Evolutionary conservation across 2,113 vertebrate genomes (phyloP).

Genomic region (Patagioenas fasciata): DNA sequence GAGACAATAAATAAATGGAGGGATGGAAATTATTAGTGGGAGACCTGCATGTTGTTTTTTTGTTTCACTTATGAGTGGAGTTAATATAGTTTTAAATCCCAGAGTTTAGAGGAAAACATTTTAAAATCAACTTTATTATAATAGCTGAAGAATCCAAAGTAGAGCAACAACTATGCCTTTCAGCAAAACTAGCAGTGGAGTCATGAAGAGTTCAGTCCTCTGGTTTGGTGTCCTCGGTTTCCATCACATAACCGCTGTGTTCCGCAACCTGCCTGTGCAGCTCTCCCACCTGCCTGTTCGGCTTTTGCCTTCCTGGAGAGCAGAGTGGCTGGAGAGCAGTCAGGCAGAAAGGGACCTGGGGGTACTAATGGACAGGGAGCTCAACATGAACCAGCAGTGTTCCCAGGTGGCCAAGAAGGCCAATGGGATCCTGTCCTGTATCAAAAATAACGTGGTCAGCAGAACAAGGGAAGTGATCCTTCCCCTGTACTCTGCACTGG

Average conservation of each 20-base stretch:
- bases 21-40: slow-evolving; percentile 27
- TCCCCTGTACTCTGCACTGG: too few species aligned
- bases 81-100: not conserved
- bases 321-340: too few species aligned
- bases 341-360: too few species aligned
- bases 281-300: not conserved
- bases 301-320: not conserved
- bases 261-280: not conserved
- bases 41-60: not conserved
- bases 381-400: too few species aligned
- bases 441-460: too few species aligned
- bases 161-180: not conserved
- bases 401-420: too few species aligned
- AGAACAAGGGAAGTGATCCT: too few species aligned
- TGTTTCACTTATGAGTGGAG: not conserved
- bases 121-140: not conserved
- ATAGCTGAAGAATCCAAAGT: not conserved
- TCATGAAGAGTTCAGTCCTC: not conserved
- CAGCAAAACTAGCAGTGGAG: not conserved
- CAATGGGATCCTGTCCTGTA: too few species aligned
- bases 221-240: not conserved
- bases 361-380: too few species aligned
- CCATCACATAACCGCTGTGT: not conserved
- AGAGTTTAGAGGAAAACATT: not conserved
- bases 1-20: slow-evolving; percentile 35